These are phyloP conservation scores for Zoroaster sp. DNA, from an alignment of 53 echinoderm and acorn worm species.

Conservation along the genomic window DNA sequence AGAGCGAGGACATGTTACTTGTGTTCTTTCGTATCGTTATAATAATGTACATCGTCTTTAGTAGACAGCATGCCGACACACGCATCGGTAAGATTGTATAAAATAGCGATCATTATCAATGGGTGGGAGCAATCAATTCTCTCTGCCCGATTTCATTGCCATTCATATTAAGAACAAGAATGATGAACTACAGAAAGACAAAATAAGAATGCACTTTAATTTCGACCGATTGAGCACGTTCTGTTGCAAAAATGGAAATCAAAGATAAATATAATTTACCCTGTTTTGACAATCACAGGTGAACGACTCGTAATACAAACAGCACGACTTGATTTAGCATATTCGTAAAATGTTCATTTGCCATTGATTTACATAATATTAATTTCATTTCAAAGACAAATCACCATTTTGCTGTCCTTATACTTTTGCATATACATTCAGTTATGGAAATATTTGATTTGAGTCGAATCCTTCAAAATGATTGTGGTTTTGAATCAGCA, in stretches of 20 bases:
- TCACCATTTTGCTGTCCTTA: too few relatives aligned
- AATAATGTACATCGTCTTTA: background rate
- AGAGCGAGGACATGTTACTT: background rate
- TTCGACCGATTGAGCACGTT: constrained; percentile 25
- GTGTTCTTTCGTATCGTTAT: background rate
- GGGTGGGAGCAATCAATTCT: constrained; percentile 22
- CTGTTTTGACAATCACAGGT: background rate
- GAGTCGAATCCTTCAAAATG: too few relatives aligned
- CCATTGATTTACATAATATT: too few relatives aligned
- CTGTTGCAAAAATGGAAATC: background rate
- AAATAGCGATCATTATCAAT: constrained; percentile 39
- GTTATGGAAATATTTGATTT: too few relatives aligned
- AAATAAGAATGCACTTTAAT: background rate
- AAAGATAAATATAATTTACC: background rate
- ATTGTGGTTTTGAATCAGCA: too few relatives aligned
- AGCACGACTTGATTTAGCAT: too few relatives aligned
- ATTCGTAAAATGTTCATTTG: too few relatives aligned
- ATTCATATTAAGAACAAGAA: background rate
- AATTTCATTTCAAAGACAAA: too few relatives aligned
- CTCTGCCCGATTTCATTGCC: constrained; percentile 40
- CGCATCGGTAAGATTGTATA: constrained; percentile 11
- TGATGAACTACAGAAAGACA: background rate
- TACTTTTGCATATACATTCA: too few relatives aligned
- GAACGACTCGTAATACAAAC: background rate
- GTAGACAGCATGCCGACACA: constrained; percentile 37